phyloP scores from a whole-genome alignment of 2,113 vertebrate species.

The Ammospiza nelsoni region DNA sequence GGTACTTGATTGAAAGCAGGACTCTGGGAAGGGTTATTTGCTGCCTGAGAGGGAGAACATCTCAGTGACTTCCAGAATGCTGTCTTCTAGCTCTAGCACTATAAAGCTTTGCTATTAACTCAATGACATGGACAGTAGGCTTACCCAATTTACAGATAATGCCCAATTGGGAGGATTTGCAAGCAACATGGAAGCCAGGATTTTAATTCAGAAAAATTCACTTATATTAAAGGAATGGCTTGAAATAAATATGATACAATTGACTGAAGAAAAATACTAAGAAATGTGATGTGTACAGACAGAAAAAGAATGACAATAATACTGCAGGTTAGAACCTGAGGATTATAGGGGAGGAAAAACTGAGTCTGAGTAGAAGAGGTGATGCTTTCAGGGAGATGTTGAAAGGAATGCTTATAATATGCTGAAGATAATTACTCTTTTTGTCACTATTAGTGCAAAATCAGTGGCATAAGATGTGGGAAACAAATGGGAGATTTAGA shows the following conservation, averaged over 20 bases:
- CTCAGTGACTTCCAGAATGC: neutral
- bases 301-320: neutral
- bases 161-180: neutral
- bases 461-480: neutral
- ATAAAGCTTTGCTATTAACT: neutral
- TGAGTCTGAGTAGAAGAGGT: neutral
- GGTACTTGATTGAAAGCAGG: neutral
- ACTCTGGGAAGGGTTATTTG: neutral
- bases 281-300: neutral
- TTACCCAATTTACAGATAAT: neutral
- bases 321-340: neutral
- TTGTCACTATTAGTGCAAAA: neutral
- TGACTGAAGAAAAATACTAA: neutral
- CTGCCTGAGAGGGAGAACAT: neutral
- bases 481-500: neutral
- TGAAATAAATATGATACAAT: neutral
- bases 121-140: neutral
- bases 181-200: neutral
- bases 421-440: neutral
- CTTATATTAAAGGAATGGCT: neutral
- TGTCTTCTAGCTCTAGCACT: neutral
- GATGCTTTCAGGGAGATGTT: neutral
- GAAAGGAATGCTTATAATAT: neutral
- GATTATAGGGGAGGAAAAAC: neutral
- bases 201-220: neutral